A percentile compares a stretch with the other conserved stretches of the same genome.
phyloP scores from a whole-genome alignment of 2,888 invertebrate genomes.

The Panopea generosa region DNA sequence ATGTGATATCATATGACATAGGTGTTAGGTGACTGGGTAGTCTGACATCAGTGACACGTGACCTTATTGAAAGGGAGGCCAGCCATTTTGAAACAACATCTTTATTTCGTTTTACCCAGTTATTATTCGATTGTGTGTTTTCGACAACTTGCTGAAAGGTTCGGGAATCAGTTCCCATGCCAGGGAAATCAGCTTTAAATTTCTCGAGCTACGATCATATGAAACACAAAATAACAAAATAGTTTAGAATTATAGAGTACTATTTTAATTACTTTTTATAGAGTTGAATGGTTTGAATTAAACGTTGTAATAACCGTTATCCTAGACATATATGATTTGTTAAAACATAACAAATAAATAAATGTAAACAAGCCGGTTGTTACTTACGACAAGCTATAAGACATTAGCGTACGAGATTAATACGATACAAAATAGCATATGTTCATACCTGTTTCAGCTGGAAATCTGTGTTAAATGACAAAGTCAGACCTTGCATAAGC shows the following conservation, averaged over 20 bases:
- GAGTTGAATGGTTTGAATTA: too few relatives aligned
- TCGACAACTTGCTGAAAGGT: slow-evolving; percentile 93
- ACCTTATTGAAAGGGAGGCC: slow-evolving; percentile 10
- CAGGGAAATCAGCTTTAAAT: slow-evolving; percentile 68
- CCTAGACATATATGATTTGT: too few relatives aligned
- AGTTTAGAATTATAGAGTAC: too few relatives aligned
- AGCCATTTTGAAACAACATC: slow-evolving; percentile 92
- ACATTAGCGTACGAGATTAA: too few relatives aligned
- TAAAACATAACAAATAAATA: too few relatives aligned
- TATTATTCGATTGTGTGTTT: slow-evolving; percentile 91
- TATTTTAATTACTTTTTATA: too few relatives aligned
- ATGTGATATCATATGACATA: slow-evolving; percentile 71
- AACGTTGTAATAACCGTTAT: too few relatives aligned
- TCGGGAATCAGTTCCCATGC: slow-evolving; percentile 89
- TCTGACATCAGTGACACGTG: slow-evolving; percentile 46
- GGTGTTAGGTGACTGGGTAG: slow-evolving; percentile 71
- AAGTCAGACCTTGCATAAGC: slow-evolving; percentile 91
- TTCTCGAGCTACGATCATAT: slow-evolving; percentile 49
- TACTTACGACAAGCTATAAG: too few relatives aligned
- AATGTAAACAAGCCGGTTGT: too few relatives aligned
- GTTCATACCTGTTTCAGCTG: slow-evolving; percentile 93
- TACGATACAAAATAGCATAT: too few relatives aligned
- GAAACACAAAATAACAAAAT: too few relatives aligned
- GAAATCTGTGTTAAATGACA: slow-evolving; percentile 90
- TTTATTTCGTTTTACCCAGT: slow-evolving; percentile 93